These are phyloP conservation scores for Micromys minutus DNA, from an alignment of 2,113 vertebrate genomes.

Conservation along the genomic window DNA sequence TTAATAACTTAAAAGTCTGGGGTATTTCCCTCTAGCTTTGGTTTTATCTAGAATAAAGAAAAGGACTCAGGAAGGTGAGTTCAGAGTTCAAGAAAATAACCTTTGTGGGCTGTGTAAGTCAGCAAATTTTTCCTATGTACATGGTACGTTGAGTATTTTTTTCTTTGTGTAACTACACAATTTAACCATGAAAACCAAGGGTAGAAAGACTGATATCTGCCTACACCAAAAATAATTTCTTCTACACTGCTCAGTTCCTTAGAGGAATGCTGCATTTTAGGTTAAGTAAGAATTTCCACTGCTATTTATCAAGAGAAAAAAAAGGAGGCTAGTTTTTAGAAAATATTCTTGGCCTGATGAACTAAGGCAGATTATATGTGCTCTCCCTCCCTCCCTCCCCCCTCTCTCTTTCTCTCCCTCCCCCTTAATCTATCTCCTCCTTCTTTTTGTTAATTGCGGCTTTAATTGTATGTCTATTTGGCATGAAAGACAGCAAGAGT, in stretches of 20 bases:
- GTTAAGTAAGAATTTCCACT: slow-evolving; percentile 73
- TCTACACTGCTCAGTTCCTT: slow-evolving; percentile 61
- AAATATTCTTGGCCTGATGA: slow-evolving; percentile 65
- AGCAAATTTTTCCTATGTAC: slow-evolving; percentile 45
- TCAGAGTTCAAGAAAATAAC: slow-evolving; percentile 62
- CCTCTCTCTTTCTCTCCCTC: not conserved
- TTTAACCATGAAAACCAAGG: slow-evolving; percentile 49
- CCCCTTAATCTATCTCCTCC: not conserved
- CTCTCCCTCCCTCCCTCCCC: not conserved
- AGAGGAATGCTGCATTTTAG: slow-evolving; percentile 70
- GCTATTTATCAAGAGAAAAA: slow-evolving; percentile 65
- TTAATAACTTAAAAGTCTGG: slow-evolving; percentile 52
- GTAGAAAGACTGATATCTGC: slow-evolving; percentile 44
- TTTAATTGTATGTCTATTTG: slow-evolving; percentile 71
- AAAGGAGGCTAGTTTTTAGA: slow-evolving; percentile 56
- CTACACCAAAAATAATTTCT: slow-evolving; percentile 66
- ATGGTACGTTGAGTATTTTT: slow-evolving; percentile 50
- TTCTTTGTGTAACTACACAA: slow-evolving; percentile 57
- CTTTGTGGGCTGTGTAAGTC: slow-evolving; percentile 51
- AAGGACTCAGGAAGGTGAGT: slow-evolving; percentile 45
- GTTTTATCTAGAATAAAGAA: slow-evolving; percentile 25
- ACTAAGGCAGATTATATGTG: slow-evolving; percentile 35
- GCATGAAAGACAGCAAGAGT: slow-evolving; percentile 56
- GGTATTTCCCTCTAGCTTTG: slow-evolving; percentile 14
- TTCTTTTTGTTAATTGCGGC: slow-evolving; percentile 36